Conservation (phyloP, 2,888 invertebrate genomes). For the Ochlodes sylvanus region DNA sequence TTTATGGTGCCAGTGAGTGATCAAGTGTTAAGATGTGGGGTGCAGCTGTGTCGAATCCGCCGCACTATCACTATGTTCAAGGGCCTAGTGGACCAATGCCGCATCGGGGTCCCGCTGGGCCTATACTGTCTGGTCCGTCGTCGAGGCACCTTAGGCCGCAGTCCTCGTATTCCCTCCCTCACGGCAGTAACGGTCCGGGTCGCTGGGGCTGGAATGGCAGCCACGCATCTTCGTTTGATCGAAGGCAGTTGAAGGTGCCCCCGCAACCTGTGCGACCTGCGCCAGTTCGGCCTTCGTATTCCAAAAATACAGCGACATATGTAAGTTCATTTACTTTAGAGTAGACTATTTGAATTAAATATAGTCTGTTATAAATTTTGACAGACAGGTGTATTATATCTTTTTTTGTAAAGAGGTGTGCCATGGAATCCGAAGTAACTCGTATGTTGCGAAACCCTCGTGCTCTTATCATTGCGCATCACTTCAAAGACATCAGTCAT, state of each 20-base stretch:
- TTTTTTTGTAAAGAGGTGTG: neutral
- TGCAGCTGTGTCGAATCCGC: slow-evolving; percentile 77
- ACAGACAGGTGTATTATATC: neutral
- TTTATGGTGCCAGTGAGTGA: slow-evolving; percentile 61
- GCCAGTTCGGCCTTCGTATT: slow-evolving; percentile 69
- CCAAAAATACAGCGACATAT: slow-evolving; percentile 66
- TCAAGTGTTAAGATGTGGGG: slow-evolving; percentile 76
- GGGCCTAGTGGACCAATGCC: slow-evolving; percentile 64
- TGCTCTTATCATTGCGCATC: neutral
- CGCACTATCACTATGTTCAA: slow-evolving; percentile 77
- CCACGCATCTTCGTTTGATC: slow-evolving; percentile 80
- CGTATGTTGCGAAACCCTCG: neutral
- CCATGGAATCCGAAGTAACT: slow-evolving; percentile 4
- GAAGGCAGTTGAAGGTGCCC: slow-evolving; percentile 77
- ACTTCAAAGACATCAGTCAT: neutral
- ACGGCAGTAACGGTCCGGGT: slow-evolving; percentile 83
- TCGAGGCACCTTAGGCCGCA: slow-evolving; percentile 73
- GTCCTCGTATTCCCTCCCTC: slow-evolving; percentile 82
- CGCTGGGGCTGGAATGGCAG: slow-evolving; percentile 84
- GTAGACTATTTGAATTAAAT: neutral
- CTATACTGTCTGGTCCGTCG: slow-evolving; percentile 69
- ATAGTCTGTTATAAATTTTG: neutral
- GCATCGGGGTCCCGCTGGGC: slow-evolving; percentile 70
- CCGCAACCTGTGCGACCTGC: slow-evolving; percentile 77
- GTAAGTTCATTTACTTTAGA: slow-evolving; percentile 58